A percentile compares a stretch with the other conserved stretches of the same genome.
Conservation (phyloP, 2,888 invertebrate species). For the Drosophila dives region DNA sequence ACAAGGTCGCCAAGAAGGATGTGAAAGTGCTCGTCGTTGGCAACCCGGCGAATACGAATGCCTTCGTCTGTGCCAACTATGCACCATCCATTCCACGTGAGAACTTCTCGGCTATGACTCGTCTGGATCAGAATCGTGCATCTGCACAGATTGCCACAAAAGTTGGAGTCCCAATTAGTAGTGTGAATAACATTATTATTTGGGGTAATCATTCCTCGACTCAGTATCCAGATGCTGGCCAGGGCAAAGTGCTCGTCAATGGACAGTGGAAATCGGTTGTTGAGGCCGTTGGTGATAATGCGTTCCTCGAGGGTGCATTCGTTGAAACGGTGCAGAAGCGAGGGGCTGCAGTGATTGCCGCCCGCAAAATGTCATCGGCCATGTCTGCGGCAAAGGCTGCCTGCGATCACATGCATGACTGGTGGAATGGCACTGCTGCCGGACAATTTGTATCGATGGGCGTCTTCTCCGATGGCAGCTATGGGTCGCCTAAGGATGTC, state of each 20-base stretch:
- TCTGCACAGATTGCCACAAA: constrained; percentile 93
- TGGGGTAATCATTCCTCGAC: constrained; percentile 99
- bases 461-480: constrained; percentile 97
- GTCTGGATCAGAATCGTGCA: constrained; percentile 98
- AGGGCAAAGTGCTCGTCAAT: constrained; percentile 71
- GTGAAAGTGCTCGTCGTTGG: constrained; percentile 98
- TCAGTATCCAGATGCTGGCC: constrained; percentile 94
- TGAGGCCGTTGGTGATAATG: constrained; percentile 91
- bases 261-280: constrained; percentile 87
- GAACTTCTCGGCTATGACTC: constrained; percentile 99
- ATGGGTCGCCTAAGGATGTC: constrained; percentile 94
- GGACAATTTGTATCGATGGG: constrained; percentile 97
- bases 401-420: constrained; percentile 98
- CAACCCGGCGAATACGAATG: constrained; percentile 99
- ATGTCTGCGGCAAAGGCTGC: constrained; percentile 99
- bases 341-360: constrained; percentile 98
- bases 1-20: constrained; percentile 95
- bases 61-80: constrained; percentile 96
- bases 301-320: constrained; percentile 92
- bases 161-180: constrained; percentile 88
- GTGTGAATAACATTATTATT: constrained; percentile 96
- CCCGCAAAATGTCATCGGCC: constrained; percentile 98
- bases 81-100: constrained; percentile 97
- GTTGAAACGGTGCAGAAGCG: constrained; percentile 97
- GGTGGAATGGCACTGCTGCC: constrained; percentile 94